Evolutionary conservation across 2,888 invertebrate species (phyloP), one percentile per base, ranked within the genome.

Genomic region (Dolomedes plantarius): DNA sequence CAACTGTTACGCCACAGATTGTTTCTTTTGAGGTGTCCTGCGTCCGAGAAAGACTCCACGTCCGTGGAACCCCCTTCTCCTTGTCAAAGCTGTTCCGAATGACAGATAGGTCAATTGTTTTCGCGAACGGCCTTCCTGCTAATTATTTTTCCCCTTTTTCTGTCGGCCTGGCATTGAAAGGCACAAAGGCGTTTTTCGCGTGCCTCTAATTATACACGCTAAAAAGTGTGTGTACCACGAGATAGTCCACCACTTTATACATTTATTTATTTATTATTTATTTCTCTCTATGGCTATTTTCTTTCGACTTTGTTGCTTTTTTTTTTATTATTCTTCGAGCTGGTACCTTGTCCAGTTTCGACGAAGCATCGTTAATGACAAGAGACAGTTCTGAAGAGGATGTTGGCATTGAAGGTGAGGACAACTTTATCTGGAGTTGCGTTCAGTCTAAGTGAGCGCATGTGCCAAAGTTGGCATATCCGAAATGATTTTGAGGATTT

Each of bases 101-200:
- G 69, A 69, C 69, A 65, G 77, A 83, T 77, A 67, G 83, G 56
- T 72, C 76, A 67, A 83, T 83, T 83, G 83, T 83, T 73, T 56
- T 56, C 39, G 3, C 3, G 23, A 23, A 29, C 72, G 46, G 50
- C 79, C 71, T 72, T 75, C 50, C 13, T 31, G 32, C 67, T 83
- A 72, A 71, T 74, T 74, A 68, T 64, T 50, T 16, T 50, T 23
- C 16, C 64, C 39, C 69, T 5, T 23, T n/a, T 68, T 39, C 41
- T 41, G 41, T 6, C 64, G 75, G 28, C 41, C 16, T 83, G 83
- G 73, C 83, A 83, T 83, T 83, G 83, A 77, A 56, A 31, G 72
- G 39, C 80, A 81, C 80, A 81, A 76, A 32, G 67, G 56, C 56
- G 56, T 56, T 56, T 56, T 56, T 56, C 56, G 56, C 56, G 56